phyloP scores from a whole-genome alignment of 2,113 vertebrate species.

The Triplophysa siluroides region DNA sequence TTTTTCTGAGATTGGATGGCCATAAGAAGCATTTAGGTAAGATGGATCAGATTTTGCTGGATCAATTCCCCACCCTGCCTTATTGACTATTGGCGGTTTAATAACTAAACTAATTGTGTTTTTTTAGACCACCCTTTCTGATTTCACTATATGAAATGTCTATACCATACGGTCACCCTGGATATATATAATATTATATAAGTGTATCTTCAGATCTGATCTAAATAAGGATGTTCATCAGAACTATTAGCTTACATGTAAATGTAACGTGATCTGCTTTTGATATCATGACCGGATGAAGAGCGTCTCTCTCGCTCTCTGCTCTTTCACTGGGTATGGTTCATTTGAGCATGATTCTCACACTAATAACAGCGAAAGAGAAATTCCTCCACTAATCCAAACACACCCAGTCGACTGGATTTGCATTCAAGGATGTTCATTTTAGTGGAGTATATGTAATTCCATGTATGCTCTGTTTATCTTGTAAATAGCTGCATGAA shows the following conservation, averaged over 20 bases:
- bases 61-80: not conserved
- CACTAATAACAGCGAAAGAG: not conserved
- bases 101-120: not conserved
- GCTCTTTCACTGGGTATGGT: not conserved
- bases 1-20: not conserved
- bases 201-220: not conserved
- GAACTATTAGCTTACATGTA: not conserved
- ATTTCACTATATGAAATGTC: not conserved
- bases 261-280: constrained; percentile 11
- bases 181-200: too few relatives aligned
- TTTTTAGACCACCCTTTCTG: not conserved
- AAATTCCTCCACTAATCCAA: constrained; percentile 13
- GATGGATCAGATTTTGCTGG: not conserved
- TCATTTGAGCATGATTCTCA: constrained; percentile 13
- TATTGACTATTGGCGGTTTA: not conserved
- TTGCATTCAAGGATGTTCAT: constrained; percentile 53
- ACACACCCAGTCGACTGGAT: constrained; percentile 9
- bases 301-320: not conserved
- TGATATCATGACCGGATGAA: constrained; percentile 3
- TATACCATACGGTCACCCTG: not conserved
- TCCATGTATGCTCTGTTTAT: too few relatives aligned
- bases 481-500: too few relatives aligned
- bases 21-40: not conserved
- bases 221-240: not conserved
- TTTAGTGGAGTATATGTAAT: constrained; percentile 37